These are phyloP conservation scores for Cerastis rubricosa DNA, from an alignment of 2,888 invertebrate species.

Conservation along the genomic window DNA sequence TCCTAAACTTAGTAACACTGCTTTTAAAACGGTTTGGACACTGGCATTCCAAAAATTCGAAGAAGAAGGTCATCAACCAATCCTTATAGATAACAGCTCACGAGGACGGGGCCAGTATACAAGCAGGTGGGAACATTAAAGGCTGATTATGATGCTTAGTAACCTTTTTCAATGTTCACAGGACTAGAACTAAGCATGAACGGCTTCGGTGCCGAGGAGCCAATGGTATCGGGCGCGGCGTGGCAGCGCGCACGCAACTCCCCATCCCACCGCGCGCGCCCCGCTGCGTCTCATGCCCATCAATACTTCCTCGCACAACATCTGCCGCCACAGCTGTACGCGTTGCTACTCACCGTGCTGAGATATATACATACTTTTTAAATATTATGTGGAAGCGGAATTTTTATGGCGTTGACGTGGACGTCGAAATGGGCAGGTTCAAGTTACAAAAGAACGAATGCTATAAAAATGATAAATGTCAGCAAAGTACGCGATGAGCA, in stretches of 20 bases:
- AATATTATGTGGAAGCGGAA: constrained; percentile 19
- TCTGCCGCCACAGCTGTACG: constrained; percentile 83
- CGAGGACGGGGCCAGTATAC: too few species aligned
- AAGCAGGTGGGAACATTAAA: too few species aligned
- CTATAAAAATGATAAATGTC: too few species aligned
- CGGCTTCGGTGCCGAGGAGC: constrained; percentile 85
- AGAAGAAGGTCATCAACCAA: neutral
- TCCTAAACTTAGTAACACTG: neutral
- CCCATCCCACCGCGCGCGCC: constrained; percentile 73
- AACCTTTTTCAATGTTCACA: constrained; percentile 56
- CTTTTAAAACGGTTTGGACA: neutral
- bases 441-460: too few species aligned
- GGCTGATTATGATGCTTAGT: neutral
- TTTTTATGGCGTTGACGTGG: constrained; percentile 33
- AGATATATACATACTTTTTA: constrained; percentile 82
- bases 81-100: neutral
- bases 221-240: constrained; percentile 88
- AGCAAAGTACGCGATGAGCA: too few species aligned
- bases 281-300: constrained; percentile 83
- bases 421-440: too few species aligned
- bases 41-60: neutral
- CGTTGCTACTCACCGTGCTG: constrained; percentile 79
- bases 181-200: constrained; percentile 86
- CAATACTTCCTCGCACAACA: constrained; percentile 82
- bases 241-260: constrained; percentile 85